Evolutionary conservation across 2,113 vertebrate genomes (phyloP), one percentile per base, ranked within the genome.

Genomic region (Tiliqua scincoides): DNA sequence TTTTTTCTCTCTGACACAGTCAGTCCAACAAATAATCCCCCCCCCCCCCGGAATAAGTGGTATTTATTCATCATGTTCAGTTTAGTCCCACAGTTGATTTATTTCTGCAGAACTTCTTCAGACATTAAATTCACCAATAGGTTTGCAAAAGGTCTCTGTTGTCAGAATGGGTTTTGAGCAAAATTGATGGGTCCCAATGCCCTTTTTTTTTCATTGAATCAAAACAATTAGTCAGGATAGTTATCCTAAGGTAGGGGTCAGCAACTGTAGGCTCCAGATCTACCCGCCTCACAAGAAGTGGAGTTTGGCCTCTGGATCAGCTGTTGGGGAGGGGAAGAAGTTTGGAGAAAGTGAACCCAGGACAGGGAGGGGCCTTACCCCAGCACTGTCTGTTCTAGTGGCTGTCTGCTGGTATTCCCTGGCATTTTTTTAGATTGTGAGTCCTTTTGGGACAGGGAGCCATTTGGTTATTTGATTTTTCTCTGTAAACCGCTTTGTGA

Each of bases 11-110:
- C 87, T 85, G 76, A 89, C 85, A 89, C 61, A 70, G 48, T 88
- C 89, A 90, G 63, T 93, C 79, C 74, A 86, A 88, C 87, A 93
- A 91, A 95, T 90, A 93, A 6, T 93, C 91, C 0, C 20, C 88
- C 83, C n/a, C n/a, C n/a, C n/a, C n/a, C n/a, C 8, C 43, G 8
- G 93, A 94, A 83, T 89, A 89, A 74, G 83, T 92, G 91, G 67
- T 80, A 83, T 0, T 77, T 82, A 87, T 93, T 82, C 90, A 78
- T 62, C 15, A 10, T 32, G 32, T 32, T 61, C 25, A 32, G 32
- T 48, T 57, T 25, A 32, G 23, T 85, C 74, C 9, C 94, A 80
- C 90, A 91, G 52, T 87, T 93, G 82, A 54, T 89, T 94, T n/a
- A 72, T 72, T 43, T 62, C 57, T 32, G 37, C 65, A 62, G 37